These are phyloP conservation scores for Eupithecia vulgata DNA, from an alignment of 2,888 invertebrate species.

Conservation along the genomic window DNA sequence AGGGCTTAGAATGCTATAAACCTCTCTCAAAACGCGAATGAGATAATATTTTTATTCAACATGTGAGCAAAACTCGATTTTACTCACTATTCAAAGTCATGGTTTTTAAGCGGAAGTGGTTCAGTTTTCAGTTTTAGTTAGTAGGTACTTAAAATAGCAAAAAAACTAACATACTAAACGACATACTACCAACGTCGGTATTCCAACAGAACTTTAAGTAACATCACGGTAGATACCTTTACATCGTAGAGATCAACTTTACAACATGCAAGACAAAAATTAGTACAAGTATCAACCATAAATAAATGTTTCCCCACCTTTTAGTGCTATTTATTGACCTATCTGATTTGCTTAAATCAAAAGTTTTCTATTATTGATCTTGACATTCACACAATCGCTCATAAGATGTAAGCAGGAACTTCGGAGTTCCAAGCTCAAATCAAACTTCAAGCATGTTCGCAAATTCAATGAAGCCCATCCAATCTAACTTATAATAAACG, in stretches of 20 bases:
- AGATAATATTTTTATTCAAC: too few relatives aligned
- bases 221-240: background rate
- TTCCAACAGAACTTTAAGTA: background rate
- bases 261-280: background rate
- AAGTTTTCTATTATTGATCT: constrained; percentile 7
- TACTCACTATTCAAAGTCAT: too few relatives aligned
- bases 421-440: constrained; percentile 36
- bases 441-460: constrained; percentile 36
- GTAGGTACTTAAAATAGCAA: too few relatives aligned
- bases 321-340: background rate
- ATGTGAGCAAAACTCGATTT: too few relatives aligned
- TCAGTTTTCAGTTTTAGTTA: too few relatives aligned
- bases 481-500: constrained; percentile 54
- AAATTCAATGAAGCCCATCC: constrained; percentile 48
- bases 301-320: background rate
- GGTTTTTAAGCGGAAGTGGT: too few relatives aligned
- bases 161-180: too few relatives aligned
- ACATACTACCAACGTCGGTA: too few relatives aligned
- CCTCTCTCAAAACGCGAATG: too few relatives aligned
- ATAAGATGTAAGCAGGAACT: constrained; percentile 10
- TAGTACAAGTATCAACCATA: background rate
- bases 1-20: too few relatives aligned
- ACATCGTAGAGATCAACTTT: background rate
- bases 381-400: constrained; percentile 5
- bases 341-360: background rate